Conservation (phyloP, 2,888 invertebrate species). For the Chironomus tentans region DNA sequence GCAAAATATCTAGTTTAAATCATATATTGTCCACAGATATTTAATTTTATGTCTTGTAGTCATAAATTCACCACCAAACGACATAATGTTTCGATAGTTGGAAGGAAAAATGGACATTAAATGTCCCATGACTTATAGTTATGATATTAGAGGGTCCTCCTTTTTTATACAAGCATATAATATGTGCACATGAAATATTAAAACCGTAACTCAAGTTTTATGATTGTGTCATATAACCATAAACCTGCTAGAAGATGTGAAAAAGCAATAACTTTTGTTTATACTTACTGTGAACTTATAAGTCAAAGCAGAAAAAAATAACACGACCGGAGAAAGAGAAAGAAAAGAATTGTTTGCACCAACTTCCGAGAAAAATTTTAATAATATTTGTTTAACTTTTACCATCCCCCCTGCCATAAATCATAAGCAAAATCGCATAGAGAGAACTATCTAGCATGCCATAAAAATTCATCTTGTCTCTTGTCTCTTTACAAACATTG, state of each 20-base stretch:
- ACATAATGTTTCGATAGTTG: too few relatives aligned
- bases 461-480: too few relatives aligned
- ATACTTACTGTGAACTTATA: background rate
- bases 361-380: slow-evolving; percentile 17
- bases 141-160: too few relatives aligned
- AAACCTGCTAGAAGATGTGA: slow-evolving; percentile 23
- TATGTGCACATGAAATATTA: background rate
- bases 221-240: slow-evolving; percentile 9
- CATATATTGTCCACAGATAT: too few relatives aligned
- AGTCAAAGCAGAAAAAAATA: background rate
- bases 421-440: background rate
- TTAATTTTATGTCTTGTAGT: too few relatives aligned
- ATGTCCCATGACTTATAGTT: too few relatives aligned
- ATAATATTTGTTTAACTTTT: slow-evolving; percentile 3
- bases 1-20: too few relatives aligned
- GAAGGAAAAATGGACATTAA: too few relatives aligned
- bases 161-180: too few relatives aligned
- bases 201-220: slow-evolving; percentile 26
- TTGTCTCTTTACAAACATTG: background rate
- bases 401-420: slow-evolving; percentile 25
- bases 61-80: too few relatives aligned
- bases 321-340: too few relatives aligned
- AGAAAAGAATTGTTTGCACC: background rate
- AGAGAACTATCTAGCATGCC: background rate
- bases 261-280: slow-evolving; percentile 17